Conservation (phyloP, 92 coral and sea anemone species). For the Hydrozoanthus gracilis region DNA sequence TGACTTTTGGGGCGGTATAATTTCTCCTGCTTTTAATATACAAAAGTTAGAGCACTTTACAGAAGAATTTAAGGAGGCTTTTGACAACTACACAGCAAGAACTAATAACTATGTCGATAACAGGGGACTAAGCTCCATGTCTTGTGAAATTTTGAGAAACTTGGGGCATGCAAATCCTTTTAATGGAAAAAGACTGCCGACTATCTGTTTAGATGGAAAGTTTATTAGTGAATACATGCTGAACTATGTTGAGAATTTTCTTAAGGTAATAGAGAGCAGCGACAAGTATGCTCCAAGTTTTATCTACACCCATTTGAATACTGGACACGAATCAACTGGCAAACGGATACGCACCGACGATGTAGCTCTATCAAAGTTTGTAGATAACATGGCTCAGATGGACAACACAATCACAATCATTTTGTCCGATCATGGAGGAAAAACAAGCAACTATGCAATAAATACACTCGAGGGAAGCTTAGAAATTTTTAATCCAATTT, state of each 20-base stretch:
- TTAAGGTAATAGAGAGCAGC: conserved; percentile 57
- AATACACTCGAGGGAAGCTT: conserved; percentile 75
- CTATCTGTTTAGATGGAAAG: conserved; percentile 77
- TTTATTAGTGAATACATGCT: conserved; percentile 76
- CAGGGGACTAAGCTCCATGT: conserved; percentile 70
- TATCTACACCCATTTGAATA: conserved; percentile 82
- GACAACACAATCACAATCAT: conserved; percentile 80
- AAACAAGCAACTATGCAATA: conserved; percentile 83
- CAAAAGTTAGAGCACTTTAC: conserved; percentile 62
- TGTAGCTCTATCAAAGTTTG: conserved; percentile 62
- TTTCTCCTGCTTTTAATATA: conserved; percentile 70
- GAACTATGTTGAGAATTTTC: conserved; percentile 62
- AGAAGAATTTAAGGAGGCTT: conserved; percentile 56
- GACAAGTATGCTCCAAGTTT: conserved; percentile 69
- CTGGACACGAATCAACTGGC: conserved; percentile 89
- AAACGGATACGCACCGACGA: conserved; percentile 86
- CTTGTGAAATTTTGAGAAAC: conserved; percentile 73
- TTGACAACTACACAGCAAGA: conserved; percentile 39
- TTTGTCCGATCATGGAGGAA: conserved; percentile 92
- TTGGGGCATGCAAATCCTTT: conserved; percentile 78
- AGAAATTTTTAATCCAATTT: conserved; percentile 87
- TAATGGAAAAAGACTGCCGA: conserved; percentile 25
- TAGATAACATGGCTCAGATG: conserved; percentile 68
- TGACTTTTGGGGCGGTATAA: conserved; percentile 79
- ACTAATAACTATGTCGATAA: conserved; percentile 67